Conservation (phyloP, 2,797 vertebrate species). For the Microctenopoma stevenorrisi region DNA sequence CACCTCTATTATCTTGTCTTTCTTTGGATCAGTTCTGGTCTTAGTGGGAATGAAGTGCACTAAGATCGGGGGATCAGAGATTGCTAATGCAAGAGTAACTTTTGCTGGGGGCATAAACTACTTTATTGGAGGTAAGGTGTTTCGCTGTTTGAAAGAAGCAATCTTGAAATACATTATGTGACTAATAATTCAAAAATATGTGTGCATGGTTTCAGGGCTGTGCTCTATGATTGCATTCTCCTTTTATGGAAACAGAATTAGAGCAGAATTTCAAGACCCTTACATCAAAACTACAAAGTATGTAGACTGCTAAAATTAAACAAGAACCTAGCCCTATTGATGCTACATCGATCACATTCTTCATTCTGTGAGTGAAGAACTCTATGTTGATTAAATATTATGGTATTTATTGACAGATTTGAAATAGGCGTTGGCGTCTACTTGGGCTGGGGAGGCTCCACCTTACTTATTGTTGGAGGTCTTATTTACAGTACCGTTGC, state of each 20-base stretch:
- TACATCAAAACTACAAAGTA: constrained; percentile 78
- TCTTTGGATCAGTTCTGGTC: constrained; percentile 81
- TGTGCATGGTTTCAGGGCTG: constrained; percentile 73
- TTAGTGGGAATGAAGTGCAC: constrained; percentile 89
- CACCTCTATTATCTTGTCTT: constrained; percentile 79
- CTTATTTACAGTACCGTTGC: constrained; percentile 88
- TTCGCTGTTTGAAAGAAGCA: background rate
- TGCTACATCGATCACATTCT: background rate
- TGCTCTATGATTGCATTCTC: constrained; percentile 81
- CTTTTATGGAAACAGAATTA: constrained; percentile 81
- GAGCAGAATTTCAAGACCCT: constrained; percentile 79
- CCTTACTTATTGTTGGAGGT: constrained; percentile 91
- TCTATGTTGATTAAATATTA: background rate
- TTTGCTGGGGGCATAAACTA: constrained; percentile 85
- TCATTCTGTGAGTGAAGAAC: background rate
- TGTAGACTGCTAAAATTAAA: constrained; percentile 7
- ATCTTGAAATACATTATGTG: background rate
- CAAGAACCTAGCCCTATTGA: background rate
- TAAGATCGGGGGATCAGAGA: constrained; percentile 84
- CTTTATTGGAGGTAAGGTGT: constrained; percentile 77
- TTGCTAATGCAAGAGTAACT: constrained; percentile 81
- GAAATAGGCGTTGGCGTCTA: constrained; percentile 94
- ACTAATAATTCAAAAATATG: background rate
- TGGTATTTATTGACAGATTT: constrained; percentile 83
- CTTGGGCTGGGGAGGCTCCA: constrained; percentile 94